Evolutionary conservation across 1,140 invertebrate species (phyloP), one percentile per base, ranked within the genome.

Genomic region (Dreissena rostriformis): DNA sequence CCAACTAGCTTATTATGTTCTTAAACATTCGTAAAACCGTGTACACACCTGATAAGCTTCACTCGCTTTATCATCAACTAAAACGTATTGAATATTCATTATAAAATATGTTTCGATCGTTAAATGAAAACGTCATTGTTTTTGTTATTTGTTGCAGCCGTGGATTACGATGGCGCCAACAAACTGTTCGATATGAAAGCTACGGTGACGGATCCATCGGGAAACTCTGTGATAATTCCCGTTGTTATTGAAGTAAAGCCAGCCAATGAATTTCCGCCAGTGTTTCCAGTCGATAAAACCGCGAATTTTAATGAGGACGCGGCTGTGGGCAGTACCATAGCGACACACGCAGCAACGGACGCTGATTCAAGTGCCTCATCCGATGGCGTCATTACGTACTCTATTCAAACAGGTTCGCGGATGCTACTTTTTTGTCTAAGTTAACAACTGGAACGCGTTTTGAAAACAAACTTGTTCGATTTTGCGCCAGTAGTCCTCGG

Each of bases 91-190:
- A 5, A 39, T 39, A 39, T 39, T 39, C 8, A 39, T 39, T 39
- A 8, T 39, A 39, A 39, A 39, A 8, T 39, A 39, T 39, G 39
- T 39, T 39, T 8, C 4, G 39, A 39, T 8, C 4, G 39, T 5
- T 39, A 39, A 39, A 39, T 39, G 8, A 39, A 39, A 39, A 2
- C 39, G 39, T 39, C 2, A 5, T n/a, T n/a, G 2, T 39, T 39
- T 8, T 2, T 39, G 39, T 39, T 39, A 39, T 39, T 39, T 39
- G 2, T 39, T 71, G 4, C 70, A 89, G 87, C 57, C 12, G 70
- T 89, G 0, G 85, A 90, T 71, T 90, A 89, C 72, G 89, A 90
- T 72, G 86, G 86, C 22, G 81, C 79, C 61, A 86, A 77, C 15
- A 70, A 82, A 57, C 73, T 81, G n/a, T 90, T 87, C 74, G 17